Conservation (phyloP, 2,888 invertebrate species). For the Dynastes tityus region DNA sequence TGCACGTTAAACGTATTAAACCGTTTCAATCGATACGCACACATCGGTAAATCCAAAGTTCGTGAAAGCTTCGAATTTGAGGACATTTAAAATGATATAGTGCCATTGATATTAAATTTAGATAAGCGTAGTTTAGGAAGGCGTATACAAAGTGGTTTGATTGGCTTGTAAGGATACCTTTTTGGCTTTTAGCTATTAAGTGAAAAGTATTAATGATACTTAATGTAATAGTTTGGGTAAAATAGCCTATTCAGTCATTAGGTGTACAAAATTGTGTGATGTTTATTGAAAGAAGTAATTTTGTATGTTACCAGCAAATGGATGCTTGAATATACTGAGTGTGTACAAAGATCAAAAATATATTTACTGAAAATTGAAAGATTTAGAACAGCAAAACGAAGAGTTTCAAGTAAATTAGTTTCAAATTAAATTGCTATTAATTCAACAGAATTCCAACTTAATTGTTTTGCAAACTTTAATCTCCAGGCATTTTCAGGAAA, state of each 20-base stretch:
- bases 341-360: too few species aligned
- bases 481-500: slow-evolving; percentile 52
- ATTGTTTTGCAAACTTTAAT: not conserved
- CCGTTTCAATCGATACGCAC: not conserved
- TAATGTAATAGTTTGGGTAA: not conserved
- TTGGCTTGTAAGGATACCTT: not conserved
- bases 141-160: not conserved
- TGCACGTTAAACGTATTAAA: not conserved
- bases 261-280: too few species aligned
- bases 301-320: not conserved
- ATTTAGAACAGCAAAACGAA: too few species aligned
- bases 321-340: not conserved
- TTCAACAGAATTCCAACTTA: too few species aligned
- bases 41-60: not conserved
- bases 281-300: too few species aligned
- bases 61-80: not conserved
- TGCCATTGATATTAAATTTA: slow-evolving; percentile 17
- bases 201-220: slow-evolving; percentile 4
- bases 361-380: too few species aligned
- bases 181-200: not conserved
- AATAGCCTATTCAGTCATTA: too few species aligned
- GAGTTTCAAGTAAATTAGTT: too few species aligned
- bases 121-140: not conserved
- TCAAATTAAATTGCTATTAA: too few species aligned
- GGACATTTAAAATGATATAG: slow-evolving; percentile 24